Conservation (phyloP, 1,140 invertebrate species). For the Nasonia vitripennis region DNA sequence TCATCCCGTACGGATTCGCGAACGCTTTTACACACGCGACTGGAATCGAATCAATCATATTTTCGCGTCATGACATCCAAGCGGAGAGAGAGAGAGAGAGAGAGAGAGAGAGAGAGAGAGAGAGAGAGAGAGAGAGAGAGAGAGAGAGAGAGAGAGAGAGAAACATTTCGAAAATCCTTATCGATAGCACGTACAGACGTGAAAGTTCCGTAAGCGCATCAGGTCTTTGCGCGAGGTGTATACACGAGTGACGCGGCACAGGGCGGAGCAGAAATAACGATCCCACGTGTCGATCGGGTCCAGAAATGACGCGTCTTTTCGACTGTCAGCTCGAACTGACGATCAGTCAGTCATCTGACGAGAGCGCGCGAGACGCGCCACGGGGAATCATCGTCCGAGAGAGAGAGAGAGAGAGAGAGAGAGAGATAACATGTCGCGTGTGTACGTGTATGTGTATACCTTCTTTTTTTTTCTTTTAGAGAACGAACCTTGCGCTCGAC, state of each 20-base stretch:
- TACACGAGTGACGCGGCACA: conserved; percentile 13
- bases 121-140: not conserved
- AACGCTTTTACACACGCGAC: not conserved
- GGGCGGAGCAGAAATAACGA: conserved; percentile 40
- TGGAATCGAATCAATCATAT: not conserved
- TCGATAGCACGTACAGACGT: not conserved
- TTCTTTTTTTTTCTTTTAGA: not conserved
- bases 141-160: not conserved
- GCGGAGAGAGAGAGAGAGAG: too few species aligned
- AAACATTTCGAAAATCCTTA: not conserved
- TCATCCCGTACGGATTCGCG: not conserved
- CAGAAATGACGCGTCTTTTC: conserved; percentile 58
- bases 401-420: conserved; percentile 14
- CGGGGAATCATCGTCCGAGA: conserved; percentile 49
- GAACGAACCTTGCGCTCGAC: not conserved
- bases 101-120: too few species aligned
- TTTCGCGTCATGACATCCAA: not conserved
- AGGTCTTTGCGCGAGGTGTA: not conserved
- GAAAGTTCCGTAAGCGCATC: not conserved
- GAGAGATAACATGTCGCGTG: conserved; percentile 53
- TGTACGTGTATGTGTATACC: not conserved
- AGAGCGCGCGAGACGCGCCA: conserved; percentile 49
- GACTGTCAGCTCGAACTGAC: conserved; percentile 61
- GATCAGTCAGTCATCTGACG: conserved; percentile 62
- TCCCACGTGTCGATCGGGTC: conserved; percentile 49